A percentile compares a stretch with the other conserved stretches of the same genome.
phyloP scores from a whole-genome alignment of 2,113 vertebrate species.

The Tonatia bakeri region DNA sequence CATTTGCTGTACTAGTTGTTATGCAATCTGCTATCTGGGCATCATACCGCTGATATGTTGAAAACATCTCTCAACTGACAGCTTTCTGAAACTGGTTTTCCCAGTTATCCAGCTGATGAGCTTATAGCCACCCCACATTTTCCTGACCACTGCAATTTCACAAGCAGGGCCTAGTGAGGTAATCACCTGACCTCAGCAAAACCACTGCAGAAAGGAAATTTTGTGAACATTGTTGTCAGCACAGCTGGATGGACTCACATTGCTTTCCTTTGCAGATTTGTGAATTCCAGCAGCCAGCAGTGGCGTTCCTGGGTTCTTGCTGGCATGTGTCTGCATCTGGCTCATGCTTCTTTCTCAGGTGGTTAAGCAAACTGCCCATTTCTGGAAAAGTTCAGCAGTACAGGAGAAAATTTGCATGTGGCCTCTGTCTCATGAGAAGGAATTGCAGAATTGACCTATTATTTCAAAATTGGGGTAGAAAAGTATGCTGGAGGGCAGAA shows the following conservation, averaged over 20 bases:
- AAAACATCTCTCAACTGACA: constrained; percentile 60
- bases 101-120: constrained; percentile 61
- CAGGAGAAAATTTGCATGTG: not conserved
- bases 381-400: constrained; percentile 8
- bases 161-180: constrained; percentile 39
- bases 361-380: not conserved
- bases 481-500: not conserved
- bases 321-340: constrained; percentile 34
- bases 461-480: not conserved
- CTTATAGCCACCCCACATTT: constrained; percentile 50
- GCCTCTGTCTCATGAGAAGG: not conserved
- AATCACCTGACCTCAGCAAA: constrained; percentile 73
- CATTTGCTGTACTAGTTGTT: constrained; percentile 61
- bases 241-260: not conserved
- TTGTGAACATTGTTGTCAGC: constrained; percentile 23
- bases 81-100: constrained; percentile 42
- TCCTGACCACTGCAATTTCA: constrained; percentile 67
- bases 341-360: not conserved
- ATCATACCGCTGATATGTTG: constrained; percentile 55
- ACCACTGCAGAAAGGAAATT: constrained; percentile 28
- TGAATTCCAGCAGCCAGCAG: not conserved
- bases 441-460: not conserved
- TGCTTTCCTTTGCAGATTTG: constrained; percentile 53
- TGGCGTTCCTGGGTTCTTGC: not conserved
- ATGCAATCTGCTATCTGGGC: constrained; percentile 60